phyloP scores from a whole-genome alignment of 1,140 invertebrate genomes.

The Octopus bimaculoides region DNA sequence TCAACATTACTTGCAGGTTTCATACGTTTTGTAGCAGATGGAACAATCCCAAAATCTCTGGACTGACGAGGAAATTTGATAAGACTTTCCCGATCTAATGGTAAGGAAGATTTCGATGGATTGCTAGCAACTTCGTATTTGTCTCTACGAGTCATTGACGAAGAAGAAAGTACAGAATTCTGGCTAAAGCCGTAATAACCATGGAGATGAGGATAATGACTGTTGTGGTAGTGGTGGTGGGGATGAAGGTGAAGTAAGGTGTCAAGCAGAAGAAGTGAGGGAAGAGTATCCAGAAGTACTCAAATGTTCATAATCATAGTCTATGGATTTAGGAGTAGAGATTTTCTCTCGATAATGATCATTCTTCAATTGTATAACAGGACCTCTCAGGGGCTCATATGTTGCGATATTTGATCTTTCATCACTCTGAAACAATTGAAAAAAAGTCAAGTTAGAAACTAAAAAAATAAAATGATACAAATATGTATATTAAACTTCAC shows the following conservation, averaged over 20 bases:
- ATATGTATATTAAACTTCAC: too few relatives aligned
- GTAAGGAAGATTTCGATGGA: neutral
- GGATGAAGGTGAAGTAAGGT: neutral
- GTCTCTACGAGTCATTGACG: neutral
- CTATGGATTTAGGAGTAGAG: neutral
- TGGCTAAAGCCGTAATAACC: neutral
- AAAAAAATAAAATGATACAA: too few relatives aligned
- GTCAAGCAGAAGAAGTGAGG: neutral
- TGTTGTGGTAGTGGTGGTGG: neutral
- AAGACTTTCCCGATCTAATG: neutral
- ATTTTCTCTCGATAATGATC: neutral
- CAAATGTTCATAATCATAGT: neutral
- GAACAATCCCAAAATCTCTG: neutral
- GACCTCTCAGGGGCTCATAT: neutral
- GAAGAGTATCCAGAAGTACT: neutral
- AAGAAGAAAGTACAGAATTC: neutral
- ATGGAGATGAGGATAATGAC: neutral
- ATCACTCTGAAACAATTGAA: neutral
- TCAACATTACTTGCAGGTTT: slow-evolving; percentile 1
- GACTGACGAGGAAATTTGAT: neutral
- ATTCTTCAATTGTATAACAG: slow-evolving; percentile 1
- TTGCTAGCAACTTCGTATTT: neutral
- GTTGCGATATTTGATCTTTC: neutral
- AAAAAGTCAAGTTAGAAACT: neutral
- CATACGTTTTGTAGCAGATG: neutral